Conservation (phyloP, 2,888 invertebrate genomes). For the Ctena decussata region DNA sequence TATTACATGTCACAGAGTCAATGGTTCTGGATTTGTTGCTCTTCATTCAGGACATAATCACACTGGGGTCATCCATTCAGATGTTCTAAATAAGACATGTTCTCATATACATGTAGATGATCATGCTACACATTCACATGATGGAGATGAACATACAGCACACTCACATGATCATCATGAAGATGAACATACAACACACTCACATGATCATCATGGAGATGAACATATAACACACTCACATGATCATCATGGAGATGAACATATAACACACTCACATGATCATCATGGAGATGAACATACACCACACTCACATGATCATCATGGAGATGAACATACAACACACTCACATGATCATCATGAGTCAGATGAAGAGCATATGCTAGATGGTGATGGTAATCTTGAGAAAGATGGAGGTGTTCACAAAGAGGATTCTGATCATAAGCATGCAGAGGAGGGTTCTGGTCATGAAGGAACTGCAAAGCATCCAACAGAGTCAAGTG, state of each 20-base stretch:
- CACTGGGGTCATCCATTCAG: neutral
- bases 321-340: constrained; percentile 5
- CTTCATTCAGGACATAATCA: constrained; percentile 48
- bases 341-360: constrained; percentile 10
- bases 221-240: constrained; percentile 11
- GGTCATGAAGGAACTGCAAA: neutral
- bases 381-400: neutral
- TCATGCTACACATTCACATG: neutral
- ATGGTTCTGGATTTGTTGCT: constrained; percentile 24
- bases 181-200: constrained; percentile 10
- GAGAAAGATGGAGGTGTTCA: neutral
- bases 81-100: neutral
- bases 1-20: constrained; percentile 33
- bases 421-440: constrained; percentile 4
- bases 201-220: constrained; percentile 14
- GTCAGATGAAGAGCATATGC: neutral
- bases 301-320: neutral
- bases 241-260: neutral
- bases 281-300: neutral
- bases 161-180: neutral
- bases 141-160: neutral
- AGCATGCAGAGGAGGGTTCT: neutral
- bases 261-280: neutral
- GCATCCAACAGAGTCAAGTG: neutral
- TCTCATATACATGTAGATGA: neutral